Conservation (phyloP, 2,797 vertebrate genomes). For the Tapirus indicus region DNA sequence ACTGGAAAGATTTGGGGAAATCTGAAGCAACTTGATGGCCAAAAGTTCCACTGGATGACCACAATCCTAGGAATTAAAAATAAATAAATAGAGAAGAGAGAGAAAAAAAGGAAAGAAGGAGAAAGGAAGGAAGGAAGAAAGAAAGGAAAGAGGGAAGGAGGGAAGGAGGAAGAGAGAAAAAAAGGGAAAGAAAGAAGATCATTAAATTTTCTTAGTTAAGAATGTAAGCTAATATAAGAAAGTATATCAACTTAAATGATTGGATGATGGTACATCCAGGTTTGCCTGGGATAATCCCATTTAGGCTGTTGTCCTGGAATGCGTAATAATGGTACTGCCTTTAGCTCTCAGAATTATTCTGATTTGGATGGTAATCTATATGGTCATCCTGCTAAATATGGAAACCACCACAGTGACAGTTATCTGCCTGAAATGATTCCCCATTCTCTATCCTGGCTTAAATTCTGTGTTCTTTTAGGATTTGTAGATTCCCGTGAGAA, state of each 20-base stretch:
- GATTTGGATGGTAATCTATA: background rate
- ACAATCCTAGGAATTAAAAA: background rate
- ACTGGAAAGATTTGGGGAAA: background rate
- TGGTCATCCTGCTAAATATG: background rate
- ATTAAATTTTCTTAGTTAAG: background rate
- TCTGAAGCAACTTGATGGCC: background rate
- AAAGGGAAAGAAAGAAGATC: rapidly evolving
- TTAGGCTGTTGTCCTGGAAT: background rate
- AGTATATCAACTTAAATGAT: background rate
- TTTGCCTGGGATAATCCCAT: background rate
- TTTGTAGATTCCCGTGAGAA: background rate
- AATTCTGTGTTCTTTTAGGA: background rate
- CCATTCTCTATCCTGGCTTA: background rate
- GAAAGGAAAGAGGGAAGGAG: rapidly evolving
- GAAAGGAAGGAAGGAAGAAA: too few species aligned
- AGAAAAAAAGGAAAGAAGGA: too few species aligned
- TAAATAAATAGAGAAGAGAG: background rate
- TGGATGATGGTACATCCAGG: background rate
- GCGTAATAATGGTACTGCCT: background rate
- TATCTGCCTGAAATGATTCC: background rate
- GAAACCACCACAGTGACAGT: background rate
- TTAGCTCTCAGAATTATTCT: background rate
- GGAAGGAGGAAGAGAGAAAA: background rate
- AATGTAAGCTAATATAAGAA: background rate
- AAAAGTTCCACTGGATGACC: background rate